Evolutionary conservation across 2,888 invertebrate species (phyloP).

Genomic region (Ophraella communa): DNA sequence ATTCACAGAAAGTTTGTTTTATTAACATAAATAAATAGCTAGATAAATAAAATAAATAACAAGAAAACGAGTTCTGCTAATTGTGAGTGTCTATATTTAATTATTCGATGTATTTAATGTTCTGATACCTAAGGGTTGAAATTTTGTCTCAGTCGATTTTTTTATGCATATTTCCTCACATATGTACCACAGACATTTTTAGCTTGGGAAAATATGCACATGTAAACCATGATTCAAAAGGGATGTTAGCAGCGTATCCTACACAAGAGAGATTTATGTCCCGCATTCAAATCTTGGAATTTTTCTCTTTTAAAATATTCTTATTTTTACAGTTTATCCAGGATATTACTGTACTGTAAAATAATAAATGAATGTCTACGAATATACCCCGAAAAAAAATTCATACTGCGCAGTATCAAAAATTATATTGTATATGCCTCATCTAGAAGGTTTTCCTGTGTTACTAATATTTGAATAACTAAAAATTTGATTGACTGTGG

Average conservation of each 20-base stretch:
- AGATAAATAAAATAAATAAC: too few relatives aligned
- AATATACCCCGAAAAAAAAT: too few relatives aligned
- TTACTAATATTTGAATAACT: too few relatives aligned
- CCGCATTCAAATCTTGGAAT: neutral
- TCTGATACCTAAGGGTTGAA: neutral
- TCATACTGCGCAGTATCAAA: too few relatives aligned
- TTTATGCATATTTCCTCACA: neutral
- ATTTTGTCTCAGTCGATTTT: neutral
- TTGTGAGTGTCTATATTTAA: too few relatives aligned
- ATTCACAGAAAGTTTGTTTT: too few relatives aligned
- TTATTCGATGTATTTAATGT: too few relatives aligned
- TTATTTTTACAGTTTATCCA: neutral
- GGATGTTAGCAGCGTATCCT: conserved; percentile 7
- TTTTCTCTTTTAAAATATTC: neutral
- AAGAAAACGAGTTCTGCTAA: too few relatives aligned
- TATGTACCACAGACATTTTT: conserved; percentile 11
- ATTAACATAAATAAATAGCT: too few relatives aligned
- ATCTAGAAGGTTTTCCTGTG: too few relatives aligned
- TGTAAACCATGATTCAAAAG: conserved; percentile 13
- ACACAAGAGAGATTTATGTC: conserved; percentile 8
- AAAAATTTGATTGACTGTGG: too few relatives aligned
- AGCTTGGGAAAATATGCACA: conserved; percentile 13
- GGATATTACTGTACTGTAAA: neutral
- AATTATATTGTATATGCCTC: too few relatives aligned
- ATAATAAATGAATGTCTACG: neutral